Evolutionary conservation across 2,888 invertebrate species (phyloP).

Genomic region (Itoplectis maculator): DNA sequence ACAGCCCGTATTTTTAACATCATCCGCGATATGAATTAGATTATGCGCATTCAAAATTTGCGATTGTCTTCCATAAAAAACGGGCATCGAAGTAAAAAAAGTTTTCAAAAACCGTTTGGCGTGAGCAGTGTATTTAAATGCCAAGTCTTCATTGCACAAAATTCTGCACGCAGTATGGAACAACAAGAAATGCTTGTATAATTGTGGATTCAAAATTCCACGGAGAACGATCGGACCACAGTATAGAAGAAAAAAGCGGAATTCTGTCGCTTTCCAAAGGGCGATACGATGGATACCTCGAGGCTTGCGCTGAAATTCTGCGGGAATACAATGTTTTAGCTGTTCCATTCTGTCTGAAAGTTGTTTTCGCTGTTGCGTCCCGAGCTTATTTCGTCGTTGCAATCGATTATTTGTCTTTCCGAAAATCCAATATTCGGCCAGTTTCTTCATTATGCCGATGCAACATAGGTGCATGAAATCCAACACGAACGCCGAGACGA

Average conservation of each 20-base stretch:
- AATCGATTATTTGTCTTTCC: neutral
- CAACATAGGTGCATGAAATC: slow-evolving; percentile 58
- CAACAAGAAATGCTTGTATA: slow-evolving; percentile 56
- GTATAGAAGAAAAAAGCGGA: slow-evolving; percentile 55
- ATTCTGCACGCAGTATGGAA: slow-evolving; percentile 55
- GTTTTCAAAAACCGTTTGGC: slow-evolving; percentile 40
- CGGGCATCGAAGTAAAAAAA: slow-evolving; percentile 30
- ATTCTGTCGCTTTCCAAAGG: slow-evolving; percentile 63
- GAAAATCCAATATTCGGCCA: slow-evolving; percentile 21
- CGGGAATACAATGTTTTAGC: slow-evolving; percentile 34
- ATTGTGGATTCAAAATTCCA: slow-evolving; percentile 20
- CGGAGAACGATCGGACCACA: slow-evolving; percentile 57
- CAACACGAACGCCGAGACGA: slow-evolving; percentile 42
- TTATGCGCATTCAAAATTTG: slow-evolving; percentile 61
- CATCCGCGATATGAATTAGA: slow-evolving; percentile 56
- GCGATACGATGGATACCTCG: slow-evolving; percentile 38
- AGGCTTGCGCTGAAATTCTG: slow-evolving; percentile 59
- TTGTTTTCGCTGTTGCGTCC: neutral
- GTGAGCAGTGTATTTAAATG: slow-evolving; percentile 18
- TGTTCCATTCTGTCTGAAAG: slow-evolving; percentile 10
- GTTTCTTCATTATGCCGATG: slow-evolving; percentile 51
- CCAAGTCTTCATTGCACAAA: slow-evolving; percentile 49
- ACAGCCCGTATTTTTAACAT: slow-evolving; percentile 53
- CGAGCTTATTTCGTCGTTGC: slow-evolving; percentile 14
- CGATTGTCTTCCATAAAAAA: slow-evolving; percentile 52